phyloP scores from a whole-genome alignment of 2,797 vertebrate genomes.

The Sus cebifrons region DNA sequence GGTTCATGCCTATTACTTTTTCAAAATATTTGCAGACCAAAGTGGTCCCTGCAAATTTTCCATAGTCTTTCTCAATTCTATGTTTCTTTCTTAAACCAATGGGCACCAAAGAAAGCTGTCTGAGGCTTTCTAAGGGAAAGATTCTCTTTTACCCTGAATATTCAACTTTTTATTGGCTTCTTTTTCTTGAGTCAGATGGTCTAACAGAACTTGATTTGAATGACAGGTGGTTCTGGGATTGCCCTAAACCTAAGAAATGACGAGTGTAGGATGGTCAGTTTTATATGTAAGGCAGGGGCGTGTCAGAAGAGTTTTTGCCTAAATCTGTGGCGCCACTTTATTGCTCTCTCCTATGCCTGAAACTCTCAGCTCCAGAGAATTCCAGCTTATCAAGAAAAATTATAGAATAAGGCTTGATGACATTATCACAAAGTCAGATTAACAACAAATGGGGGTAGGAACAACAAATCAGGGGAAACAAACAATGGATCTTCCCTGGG shows the following conservation, averaged over 20 bases:
- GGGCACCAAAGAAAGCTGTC: background rate
- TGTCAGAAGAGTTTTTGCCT: constrained; percentile 66
- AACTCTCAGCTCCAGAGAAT: constrained; percentile 66
- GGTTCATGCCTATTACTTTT: constrained; percentile 19
- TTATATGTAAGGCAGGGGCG: constrained; percentile 37
- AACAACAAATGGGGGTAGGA: constrained; percentile 66
- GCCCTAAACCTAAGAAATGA: constrained; percentile 42
- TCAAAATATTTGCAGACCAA: constrained; percentile 55
- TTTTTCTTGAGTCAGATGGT: constrained; percentile 37
- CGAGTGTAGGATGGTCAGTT: constrained; percentile 49
- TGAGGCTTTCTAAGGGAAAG: background rate
- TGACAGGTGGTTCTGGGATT: constrained; percentile 6
- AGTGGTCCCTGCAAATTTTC: constrained; percentile 24
- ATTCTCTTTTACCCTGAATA: background rate
- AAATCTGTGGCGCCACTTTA: constrained; percentile 62
- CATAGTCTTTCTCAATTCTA: background rate
- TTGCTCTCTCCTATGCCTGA: constrained; percentile 58
- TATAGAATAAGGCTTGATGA: constrained; percentile 50
- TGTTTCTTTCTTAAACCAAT: constrained; percentile 32
- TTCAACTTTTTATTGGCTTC: background rate
- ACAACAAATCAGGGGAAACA: constrained; percentile 75
- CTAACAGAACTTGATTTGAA: constrained; percentile 60
- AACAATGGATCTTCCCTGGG: constrained; percentile 70
- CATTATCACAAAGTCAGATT: constrained; percentile 78
- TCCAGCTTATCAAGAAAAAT: constrained; percentile 70